Base-by-base conservation (phyloP, 2,797 vertebrate species). In the Trachurus trachurus region DNA sequence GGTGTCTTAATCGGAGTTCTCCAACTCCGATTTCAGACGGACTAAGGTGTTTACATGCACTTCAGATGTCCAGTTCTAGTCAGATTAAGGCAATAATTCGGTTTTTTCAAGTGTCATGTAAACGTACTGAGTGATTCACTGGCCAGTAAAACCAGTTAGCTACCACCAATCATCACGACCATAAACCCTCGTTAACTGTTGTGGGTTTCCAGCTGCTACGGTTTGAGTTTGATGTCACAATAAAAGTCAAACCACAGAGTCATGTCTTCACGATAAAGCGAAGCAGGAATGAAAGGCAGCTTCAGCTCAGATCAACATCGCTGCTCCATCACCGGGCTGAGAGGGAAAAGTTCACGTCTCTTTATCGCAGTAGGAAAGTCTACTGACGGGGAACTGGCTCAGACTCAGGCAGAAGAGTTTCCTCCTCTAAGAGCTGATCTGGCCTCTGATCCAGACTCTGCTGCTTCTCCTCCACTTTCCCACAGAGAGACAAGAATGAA, bases 341-440 rank as follows among this genome's bases (percentile, higher is more conserved):
- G 39, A 31, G 31, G 31, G 9, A 6, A 26, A 31, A 13, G 26
- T 34, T 59, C 17, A 58, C 15, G 2, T 47, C 3, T 21, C 39
- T 76, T 54, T 54, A 17, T 47, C 13, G 6, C 10, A 31, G 40
- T 61, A 13, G 56, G 59, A 50, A 37, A 62, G 8, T 26, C 26
- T 66, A 3, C 45, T 45, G n/a, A 50, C 2, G 31, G 66, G 37
- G 47, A 53, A 72, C 61, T 7, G 17, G 26, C 26, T 26, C 26
- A 26, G 26, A 26, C 26, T 26, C 1, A 26, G 26, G 26, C n/a
- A 26, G 26, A 1, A 26, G 9, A 44, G 5, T 22, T 47, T 42
- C 64, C 66, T 69, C 64, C 61, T 69, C 16, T 59, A 11, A 59
- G 29, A 66, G 59, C 47, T 49, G 3, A 56, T 42, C 29, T 57